A percentile compares a stretch with the other conserved stretches of the same genome.
phyloP scores from a whole-genome alignment of 1,140 invertebrate species.

The Drosophila ironensis region DNA sequence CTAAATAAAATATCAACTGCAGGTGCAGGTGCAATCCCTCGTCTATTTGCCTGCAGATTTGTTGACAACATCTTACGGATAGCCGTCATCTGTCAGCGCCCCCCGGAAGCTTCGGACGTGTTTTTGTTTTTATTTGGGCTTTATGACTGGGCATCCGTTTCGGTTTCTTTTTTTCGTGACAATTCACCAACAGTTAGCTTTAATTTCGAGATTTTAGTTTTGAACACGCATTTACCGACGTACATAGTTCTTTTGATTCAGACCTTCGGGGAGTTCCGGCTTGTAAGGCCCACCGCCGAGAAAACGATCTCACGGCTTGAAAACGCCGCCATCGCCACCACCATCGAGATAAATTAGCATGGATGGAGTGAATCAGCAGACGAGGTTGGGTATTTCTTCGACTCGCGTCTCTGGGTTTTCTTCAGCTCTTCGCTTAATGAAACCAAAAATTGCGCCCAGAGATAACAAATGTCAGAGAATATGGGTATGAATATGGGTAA shows the following conservation, averaged over 20 bases:
- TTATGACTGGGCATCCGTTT: slow-evolving; percentile 51
- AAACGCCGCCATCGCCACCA: slow-evolving; percentile 12
- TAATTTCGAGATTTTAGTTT: slow-evolving; percentile 42
- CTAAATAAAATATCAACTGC: slow-evolving; percentile 15
- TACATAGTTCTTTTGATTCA: slow-evolving; percentile 30
- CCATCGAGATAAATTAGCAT: slow-evolving; percentile 60
- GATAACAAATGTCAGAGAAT: slow-evolving; percentile 39
- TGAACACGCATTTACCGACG: slow-evolving; percentile 57
- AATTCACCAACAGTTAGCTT: slow-evolving; percentile 32
- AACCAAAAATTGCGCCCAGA: slow-evolving; percentile 12
- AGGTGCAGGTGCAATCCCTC: slow-evolving; percentile 43
- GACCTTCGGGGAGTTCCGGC: slow-evolving; percentile 66
- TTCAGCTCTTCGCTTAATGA: slow-evolving; percentile 24
- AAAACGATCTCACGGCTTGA: slow-evolving; percentile 54
- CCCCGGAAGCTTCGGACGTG: slow-evolving; percentile 55
- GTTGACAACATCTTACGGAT: slow-evolving; percentile 6
- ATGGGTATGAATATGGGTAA: slow-evolving; percentile 63
- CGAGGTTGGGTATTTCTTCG: slow-evolving; percentile 23
- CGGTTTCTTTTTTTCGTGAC: slow-evolving; percentile 68
- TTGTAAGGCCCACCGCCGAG: slow-evolving; percentile 38
- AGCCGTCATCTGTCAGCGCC: slow-evolving; percentile 1
- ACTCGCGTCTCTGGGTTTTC: background rate
- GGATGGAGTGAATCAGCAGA: slow-evolving; percentile 64
- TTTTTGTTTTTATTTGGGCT: slow-evolving; percentile 51
- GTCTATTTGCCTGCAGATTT: slow-evolving; percentile 12